Evolutionary conservation across 2,888 invertebrate genomes (phyloP), one percentile per base, ranked within the genome.

Genomic region (Drosophila austrosaltans): DNA sequence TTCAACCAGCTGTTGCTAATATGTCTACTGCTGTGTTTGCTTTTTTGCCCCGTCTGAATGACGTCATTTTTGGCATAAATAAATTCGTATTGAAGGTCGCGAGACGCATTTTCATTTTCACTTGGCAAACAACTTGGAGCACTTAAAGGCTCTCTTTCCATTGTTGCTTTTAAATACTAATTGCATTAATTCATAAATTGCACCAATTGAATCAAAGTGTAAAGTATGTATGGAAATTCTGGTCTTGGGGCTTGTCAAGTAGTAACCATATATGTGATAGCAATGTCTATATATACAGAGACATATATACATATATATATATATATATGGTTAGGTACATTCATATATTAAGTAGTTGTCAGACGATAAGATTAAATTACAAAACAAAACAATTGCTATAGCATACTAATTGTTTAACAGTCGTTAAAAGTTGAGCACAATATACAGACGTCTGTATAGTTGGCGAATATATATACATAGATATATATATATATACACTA

Each of bases 311-410:
- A 36, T 53, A 57, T 48, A 59, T 44, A 30, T 30, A 28, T 44
- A 40, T 36, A 54, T 63, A 66, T 62, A 28, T 57, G 48, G 48
- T n/a, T 39, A 42, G 32, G 48, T 76, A 66, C 78, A 42, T 42
- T 65, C 56, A 58, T 54, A 73, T 58, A 72, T 85, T 75, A 63
- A 68, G 68, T 64, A 69, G 82, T 69, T 72, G 83, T 68, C 78
- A 74, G 69, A 77, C 84, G 89, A 83, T 83, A 89, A 88, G 89
- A 89, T 84, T 89, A 89, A 87, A 81, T 87, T 89, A 81, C 83
- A 79, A 83, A 78, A 80, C 75, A 76, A 79, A 72, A 72, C 16
- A 40, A 63, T 65, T 59, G 53, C 40, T 57, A 48, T 66, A 36
- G 62, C 39, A 59, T 63, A 76, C 72, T 82, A 81, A 86, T 87